phyloP scores from a whole-genome alignment of 2,113 vertebrate genomes.

The Speoplatyrhinus poulsoni region DNA sequence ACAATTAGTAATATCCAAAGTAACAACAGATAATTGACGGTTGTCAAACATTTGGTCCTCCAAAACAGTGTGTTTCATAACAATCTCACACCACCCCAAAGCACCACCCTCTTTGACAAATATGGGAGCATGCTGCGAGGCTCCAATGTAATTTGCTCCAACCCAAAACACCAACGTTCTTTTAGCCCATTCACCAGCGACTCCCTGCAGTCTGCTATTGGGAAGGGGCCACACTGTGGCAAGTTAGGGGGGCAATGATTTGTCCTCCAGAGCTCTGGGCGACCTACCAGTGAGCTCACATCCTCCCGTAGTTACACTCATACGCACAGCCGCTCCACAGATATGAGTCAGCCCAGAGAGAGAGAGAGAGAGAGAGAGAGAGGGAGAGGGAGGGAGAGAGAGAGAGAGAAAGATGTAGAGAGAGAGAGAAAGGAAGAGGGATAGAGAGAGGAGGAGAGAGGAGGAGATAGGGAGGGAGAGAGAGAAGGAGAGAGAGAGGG shows the following conservation, averaged over 20 bases:
- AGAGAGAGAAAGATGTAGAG: background rate
- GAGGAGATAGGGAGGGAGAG: background rate
- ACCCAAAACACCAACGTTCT: background rate
- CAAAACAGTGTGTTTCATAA: no score
- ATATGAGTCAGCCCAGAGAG: background rate
- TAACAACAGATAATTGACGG: no score
- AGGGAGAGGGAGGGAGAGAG: constrained; percentile 44
- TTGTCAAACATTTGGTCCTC: no score
- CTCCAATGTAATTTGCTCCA: no score
- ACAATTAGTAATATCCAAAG: no score
- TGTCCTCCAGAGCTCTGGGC: constrained; percentile 52
- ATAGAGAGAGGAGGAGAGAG: background rate
- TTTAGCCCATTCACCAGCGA: constrained; percentile 23
- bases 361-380: background rate
- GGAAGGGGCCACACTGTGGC: constrained; percentile 58
- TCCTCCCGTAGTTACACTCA: constrained; percentile 70
- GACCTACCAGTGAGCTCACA: constrained; percentile 72
- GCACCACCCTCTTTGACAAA: no score
- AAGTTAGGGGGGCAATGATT: constrained; percentile 68
- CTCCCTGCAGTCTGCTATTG: constrained; percentile 51
- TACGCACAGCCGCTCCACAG: constrained; percentile 62
- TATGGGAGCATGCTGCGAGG: no score
- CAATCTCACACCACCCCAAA: no score
- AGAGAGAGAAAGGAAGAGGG: no score
- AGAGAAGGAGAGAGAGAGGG: background rate